Evolutionary conservation across 2,888 invertebrate species (phyloP), one percentile per base, ranked within the genome.

Genomic region (Drosophila bunnanda): DNA sequence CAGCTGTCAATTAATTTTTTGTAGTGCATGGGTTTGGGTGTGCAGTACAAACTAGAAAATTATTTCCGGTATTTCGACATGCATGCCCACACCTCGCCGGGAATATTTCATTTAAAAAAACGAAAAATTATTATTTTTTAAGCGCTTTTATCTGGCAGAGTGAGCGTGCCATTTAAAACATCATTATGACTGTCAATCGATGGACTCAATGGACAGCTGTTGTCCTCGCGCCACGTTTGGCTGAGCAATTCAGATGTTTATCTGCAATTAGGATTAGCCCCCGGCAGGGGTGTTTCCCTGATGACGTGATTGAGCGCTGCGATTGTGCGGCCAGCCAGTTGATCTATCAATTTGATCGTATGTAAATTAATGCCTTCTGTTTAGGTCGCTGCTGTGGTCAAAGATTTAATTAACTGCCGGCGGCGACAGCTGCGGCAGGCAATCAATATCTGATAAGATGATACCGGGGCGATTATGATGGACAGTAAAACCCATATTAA

Each of bases 51-150:
- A 75, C 82, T 89, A 88, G 88, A 89, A 88, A 89, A 89, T 88
- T 89, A 87, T 88, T 89, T 89, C 89, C 89, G 89, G 88, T 87
- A 83, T 85, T 88, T 88, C 69, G 80, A 85, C 80, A 87, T 78
- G 85, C 88, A 82, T 77, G 78, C 54, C 75, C 66, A 65, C 58
- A 59, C 59, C 68, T 57, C 55, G 52, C 54, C 41, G 28, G 43
- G 32, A 57, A 50, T 50, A 50, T 52, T 66, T 70, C 65, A 56
- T 65, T 25, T 32, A 57, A 55, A 69, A 71, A 71, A 69, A 61
- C 46, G 79, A 70, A 50, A 71, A 77, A 73, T 81, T 80, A 80
- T 80, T 80, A 77, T 82, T 80, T 80, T 82, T 83, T 86, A 74
- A 83, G 79, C 79, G 78, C 58, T 79, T 71, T 78, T 59, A 43